phyloP scores from a whole-genome alignment of 2,888 invertebrate species.

The Pandemis heparana region DNA sequence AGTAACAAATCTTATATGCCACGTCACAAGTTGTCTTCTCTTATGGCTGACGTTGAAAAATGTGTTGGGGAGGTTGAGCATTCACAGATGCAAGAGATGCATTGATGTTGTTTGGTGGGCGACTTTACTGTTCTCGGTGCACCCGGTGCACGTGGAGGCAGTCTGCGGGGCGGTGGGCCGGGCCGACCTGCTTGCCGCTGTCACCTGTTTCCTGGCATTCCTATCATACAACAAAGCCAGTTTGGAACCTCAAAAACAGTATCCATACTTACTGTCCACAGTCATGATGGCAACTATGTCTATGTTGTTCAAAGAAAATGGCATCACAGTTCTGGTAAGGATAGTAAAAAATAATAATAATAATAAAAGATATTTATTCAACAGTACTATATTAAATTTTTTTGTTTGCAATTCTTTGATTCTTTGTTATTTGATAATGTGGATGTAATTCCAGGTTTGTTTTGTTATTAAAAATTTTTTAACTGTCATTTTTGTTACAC shows the following conservation, averaged over 20 bases:
- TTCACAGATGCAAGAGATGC: slow-evolving; percentile 43
- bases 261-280: slow-evolving; percentile 59
- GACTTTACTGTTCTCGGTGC: slow-evolving; percentile 93
- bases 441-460: too few species aligned
- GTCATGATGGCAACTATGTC: slow-evolving; percentile 86
- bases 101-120: slow-evolving; percentile 86
- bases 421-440: not conserved
- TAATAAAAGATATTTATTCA: too few species aligned
- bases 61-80: slow-evolving; percentile 50
- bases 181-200: slow-evolving; percentile 94
- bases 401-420: not conserved
- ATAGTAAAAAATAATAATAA: too few species aligned
- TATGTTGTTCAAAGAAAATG: slow-evolving; percentile 97
- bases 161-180: slow-evolving; percentile 97
- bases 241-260: slow-evolving; percentile 46
- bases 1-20: slow-evolving; percentile 90
- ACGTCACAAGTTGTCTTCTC: slow-evolving; percentile 83
- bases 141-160: slow-evolving; percentile 97
- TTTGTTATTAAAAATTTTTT: too few species aligned
- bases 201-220: slow-evolving; percentile 90
- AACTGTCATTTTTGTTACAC: too few species aligned
- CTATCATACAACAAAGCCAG: slow-evolving; percentile 85
- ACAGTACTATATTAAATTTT: too few species aligned
- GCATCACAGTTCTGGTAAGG: slow-evolving; percentile 94
- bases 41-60: slow-evolving; percentile 60